These are phyloP conservation scores for Opisthocomus hoazin DNA, from an alignment of 2,113 vertebrate genomes.

Conservation along the genomic window DNA sequence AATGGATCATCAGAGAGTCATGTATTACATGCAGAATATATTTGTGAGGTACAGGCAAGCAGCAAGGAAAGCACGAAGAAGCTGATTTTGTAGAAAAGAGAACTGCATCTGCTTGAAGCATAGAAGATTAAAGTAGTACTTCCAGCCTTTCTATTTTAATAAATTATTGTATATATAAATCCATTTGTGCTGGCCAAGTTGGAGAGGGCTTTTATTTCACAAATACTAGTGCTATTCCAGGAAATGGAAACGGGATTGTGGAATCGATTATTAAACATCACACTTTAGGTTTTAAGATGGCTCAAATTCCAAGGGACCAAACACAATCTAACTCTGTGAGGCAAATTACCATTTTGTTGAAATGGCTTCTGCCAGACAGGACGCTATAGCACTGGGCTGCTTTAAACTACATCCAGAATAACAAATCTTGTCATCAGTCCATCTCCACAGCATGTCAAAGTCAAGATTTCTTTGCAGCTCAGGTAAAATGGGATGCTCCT, in stretches of 20 bases:
- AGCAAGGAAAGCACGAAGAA: neutral
- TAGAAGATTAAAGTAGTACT: neutral
- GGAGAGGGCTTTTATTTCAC: neutral
- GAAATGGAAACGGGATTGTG: neutral
- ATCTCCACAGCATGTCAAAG: neutral
- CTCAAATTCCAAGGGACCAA: neutral
- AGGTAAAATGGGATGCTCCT: neutral
- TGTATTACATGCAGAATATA: neutral
- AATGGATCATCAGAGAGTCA: neutral
- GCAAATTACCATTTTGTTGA: neutral
- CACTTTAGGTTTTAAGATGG: neutral
- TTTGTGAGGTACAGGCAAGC: neutral
- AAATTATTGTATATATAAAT: neutral
- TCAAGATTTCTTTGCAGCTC: neutral
- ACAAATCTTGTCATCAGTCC: neutral
- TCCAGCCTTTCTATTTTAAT: neutral
- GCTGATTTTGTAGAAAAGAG: neutral
- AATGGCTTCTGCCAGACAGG: neutral
- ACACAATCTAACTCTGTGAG: fast-evolving
- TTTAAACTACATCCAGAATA: neutral
- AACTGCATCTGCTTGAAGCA: neutral
- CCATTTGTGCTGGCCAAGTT: neutral
- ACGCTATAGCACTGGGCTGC: neutral
- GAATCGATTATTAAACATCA: neutral
- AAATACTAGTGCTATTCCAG: neutral